These are phyloP conservation scores for Verasper variegatus DNA, from an alignment of 2,113 vertebrate species.

Conservation along the genomic window DNA sequence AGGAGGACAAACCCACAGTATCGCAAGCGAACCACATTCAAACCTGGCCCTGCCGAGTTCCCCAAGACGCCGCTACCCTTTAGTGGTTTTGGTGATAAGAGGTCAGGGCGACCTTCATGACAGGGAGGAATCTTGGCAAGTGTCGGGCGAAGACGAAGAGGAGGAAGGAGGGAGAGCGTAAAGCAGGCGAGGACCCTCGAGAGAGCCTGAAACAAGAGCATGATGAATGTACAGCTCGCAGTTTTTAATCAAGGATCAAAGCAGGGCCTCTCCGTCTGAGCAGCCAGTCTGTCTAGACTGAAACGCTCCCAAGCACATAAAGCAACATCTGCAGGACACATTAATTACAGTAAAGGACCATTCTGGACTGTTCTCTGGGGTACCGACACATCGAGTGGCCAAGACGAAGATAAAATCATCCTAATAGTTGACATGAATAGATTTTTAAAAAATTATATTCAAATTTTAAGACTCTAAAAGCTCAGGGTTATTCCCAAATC, in stretches of 20 bases:
- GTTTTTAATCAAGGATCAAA: constrained; percentile 89
- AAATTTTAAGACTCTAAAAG: not conserved
- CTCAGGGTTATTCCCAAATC: not conserved
- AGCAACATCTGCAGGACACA: constrained; percentile 85
- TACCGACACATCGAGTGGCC: constrained; percentile 31
- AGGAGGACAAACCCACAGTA: constrained; percentile 7
- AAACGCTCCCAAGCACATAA: constrained; percentile 81
- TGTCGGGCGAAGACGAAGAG: constrained; percentile 32
- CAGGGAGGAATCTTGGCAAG: constrained; percentile 52
- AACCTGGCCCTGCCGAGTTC: not conserved
- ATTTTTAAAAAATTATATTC: constrained; percentile 1
- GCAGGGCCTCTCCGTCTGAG: constrained; percentile 74
- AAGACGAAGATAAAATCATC: constrained; percentile 10
- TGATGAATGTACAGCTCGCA: constrained; percentile 81
- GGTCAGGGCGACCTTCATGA: constrained; percentile 54
- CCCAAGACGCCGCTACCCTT: constrained; percentile 40
- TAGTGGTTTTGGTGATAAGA: constrained; percentile 53
- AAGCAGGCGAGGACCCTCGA: constrained; percentile 55
- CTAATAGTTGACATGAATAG: not conserved
- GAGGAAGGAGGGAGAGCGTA: constrained; percentile 40
- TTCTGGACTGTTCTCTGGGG: constrained; percentile 65
- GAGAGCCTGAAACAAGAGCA: constrained; percentile 75
- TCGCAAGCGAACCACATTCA: constrained; percentile 4
- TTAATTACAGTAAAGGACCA: constrained; percentile 81
- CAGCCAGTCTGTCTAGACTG: constrained; percentile 86